Conservation (phyloP, 2,113 vertebrate genomes). For the Oceanodroma tethys region DNA sequence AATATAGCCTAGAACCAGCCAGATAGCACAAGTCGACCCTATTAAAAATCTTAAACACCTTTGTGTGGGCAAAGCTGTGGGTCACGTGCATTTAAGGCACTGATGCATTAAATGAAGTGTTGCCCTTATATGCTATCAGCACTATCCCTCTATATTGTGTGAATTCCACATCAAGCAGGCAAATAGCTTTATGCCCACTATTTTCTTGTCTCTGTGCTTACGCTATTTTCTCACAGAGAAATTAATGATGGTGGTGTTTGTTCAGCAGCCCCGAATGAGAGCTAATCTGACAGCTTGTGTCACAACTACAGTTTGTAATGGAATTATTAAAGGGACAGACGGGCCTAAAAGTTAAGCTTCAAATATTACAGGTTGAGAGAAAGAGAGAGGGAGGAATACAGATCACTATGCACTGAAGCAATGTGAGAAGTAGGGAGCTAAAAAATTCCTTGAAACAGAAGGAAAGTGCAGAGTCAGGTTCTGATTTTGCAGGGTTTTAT, state of each 20-base stretch:
- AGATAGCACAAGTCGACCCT: neutral
- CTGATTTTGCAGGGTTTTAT: neutral
- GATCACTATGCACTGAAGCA: neutral
- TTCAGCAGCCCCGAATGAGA: constrained; percentile 40
- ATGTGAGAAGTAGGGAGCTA: neutral
- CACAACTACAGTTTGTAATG: neutral
- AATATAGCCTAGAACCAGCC: neutral
- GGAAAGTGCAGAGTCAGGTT: neutral
- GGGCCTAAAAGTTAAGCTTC: neutral
- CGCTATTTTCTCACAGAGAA: neutral
- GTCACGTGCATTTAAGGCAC: neutral
- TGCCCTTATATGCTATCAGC: neutral
- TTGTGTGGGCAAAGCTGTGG: neutral
- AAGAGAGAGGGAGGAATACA: neutral
- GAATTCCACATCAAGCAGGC: neutral
- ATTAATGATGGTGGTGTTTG: constrained; percentile 10
- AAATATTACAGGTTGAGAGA: neutral
- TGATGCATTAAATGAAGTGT: constrained; percentile 10
- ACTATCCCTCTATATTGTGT: neutral
- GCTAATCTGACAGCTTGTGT: constrained; percentile 5
- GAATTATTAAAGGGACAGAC: neutral
- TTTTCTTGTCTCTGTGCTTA: neutral
- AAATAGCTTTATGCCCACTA: neutral
- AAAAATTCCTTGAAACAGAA: neutral
- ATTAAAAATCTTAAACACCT: neutral